These are phyloP conservation scores for Heliconius congener DNA, from an alignment of 1,140 invertebrate genomes.

Conservation along the genomic window DNA sequence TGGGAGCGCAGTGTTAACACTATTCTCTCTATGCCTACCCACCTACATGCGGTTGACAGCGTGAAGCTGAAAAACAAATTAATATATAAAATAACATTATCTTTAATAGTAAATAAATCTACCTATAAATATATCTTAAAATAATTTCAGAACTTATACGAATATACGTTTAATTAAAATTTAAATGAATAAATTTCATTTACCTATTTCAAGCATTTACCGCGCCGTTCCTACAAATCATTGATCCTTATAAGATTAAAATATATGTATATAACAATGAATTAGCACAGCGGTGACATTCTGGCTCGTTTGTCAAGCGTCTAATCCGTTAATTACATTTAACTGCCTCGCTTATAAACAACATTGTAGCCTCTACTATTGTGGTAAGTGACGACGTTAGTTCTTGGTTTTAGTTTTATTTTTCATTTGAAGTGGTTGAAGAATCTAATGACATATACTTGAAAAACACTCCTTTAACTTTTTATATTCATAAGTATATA, in stretches of 20 bases:
- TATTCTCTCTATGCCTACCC: no score
- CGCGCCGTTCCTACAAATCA: neutral
- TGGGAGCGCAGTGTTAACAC: no score
- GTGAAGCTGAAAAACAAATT: no score
- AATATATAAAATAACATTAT: no score
- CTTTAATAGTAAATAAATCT: no score
- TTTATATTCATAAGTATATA: neutral
- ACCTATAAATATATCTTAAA: no score
- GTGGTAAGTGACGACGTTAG: neutral
- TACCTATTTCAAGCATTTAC: neutral
- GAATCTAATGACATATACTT: neutral
- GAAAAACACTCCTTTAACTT: neutral
- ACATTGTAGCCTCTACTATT: neutral
- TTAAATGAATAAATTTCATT: neutral
- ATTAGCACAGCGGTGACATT: slow-evolving; percentile 3
- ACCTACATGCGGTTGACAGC: no score
- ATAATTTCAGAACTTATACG: no score
- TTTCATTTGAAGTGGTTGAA: neutral
- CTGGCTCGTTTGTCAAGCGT: slow-evolving; percentile 13
- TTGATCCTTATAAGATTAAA: slow-evolving; percentile 14
- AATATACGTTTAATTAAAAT: no score
- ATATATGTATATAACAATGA: neutral
- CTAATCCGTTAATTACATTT: slow-evolving; percentile 12
- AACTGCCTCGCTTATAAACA: slow-evolving; percentile 8
- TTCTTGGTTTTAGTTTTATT: neutral